Evolutionary conservation across 2,888 invertebrate species (phyloP).

Genomic region (Caprella mutica): DNA sequence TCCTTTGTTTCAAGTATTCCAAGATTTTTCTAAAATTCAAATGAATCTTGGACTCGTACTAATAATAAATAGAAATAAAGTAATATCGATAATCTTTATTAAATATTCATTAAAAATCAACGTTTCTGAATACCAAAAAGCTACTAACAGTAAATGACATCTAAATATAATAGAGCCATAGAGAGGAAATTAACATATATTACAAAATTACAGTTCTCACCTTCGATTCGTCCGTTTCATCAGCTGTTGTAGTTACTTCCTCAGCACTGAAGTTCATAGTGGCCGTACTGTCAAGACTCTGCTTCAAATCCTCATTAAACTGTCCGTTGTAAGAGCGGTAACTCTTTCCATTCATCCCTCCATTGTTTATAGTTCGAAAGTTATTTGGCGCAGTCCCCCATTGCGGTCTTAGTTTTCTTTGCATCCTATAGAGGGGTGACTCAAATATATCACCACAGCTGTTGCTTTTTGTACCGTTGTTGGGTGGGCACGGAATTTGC

Average conservation of each 20-base stretch:
- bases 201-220: background rate
- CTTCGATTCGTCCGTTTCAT: conserved; percentile 6
- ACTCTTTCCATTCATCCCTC: too few species aligned
- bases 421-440: background rate
- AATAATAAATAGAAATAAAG: too few species aligned
- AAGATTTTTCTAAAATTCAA: too few species aligned
- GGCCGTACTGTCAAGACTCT: conserved; percentile 2
- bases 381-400: too few species aligned
- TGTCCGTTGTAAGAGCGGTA: background rate
- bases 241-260: conserved; percentile 3
- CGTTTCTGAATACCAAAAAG: too few species aligned
- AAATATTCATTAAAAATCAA: too few species aligned
- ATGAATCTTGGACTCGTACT: too few species aligned
- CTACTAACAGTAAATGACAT: too few species aligned
- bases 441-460: background rate
- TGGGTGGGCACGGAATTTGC: background rate
- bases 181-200: background rate
- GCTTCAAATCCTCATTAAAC: background rate
- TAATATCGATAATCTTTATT: too few species aligned
- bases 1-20: too few species aligned
- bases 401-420: conserved; percentile 5
- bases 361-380: too few species aligned
- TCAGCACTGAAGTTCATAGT: conserved; percentile 7
- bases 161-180: too few species aligned
- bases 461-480: background rate